A percentile compares a stretch with the other conserved stretches of the same genome.
phyloP scores from a whole-genome alignment of 2,888 invertebrate genomes.

The Lepeophtheirus nordmannii region DNA sequence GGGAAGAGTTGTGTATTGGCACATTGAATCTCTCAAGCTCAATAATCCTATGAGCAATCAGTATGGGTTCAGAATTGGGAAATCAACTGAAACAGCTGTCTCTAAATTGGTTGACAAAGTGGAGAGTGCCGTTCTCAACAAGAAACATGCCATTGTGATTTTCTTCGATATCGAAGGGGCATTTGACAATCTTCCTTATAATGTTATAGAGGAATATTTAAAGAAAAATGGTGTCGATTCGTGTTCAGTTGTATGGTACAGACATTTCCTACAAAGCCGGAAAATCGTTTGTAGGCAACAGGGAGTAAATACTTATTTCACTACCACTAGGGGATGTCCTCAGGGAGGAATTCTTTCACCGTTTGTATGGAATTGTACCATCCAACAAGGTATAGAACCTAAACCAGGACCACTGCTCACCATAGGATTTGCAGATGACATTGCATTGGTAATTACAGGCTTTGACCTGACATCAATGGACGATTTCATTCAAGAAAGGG shows the following conservation, averaged over 20 bases:
- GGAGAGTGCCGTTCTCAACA: constrained; percentile 2
- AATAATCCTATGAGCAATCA: not conserved
- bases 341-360: not conserved
- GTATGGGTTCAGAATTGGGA: not conserved
- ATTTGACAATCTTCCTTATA: not conserved
- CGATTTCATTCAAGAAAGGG: not conserved
- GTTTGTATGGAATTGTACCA: not conserved
- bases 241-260: not conserved
- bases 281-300: not conserved
- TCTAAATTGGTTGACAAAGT: not conserved
- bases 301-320: not conserved
- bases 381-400: not conserved
- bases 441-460: not conserved
- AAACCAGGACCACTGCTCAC: not conserved
- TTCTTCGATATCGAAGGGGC: constrained; percentile 6
- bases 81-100: not conserved
- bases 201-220: not conserved
- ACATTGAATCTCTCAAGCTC: not conserved
- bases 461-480: not conserved
- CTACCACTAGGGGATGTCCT: not conserved
- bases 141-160: not conserved
- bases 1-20: not conserved
- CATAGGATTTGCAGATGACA: not conserved
- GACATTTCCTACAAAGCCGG: not conserved
- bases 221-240: not conserved